Base-by-base conservation (phyloP, 2,888 invertebrate genomes). In the Lycaena phlaeas region DNA sequence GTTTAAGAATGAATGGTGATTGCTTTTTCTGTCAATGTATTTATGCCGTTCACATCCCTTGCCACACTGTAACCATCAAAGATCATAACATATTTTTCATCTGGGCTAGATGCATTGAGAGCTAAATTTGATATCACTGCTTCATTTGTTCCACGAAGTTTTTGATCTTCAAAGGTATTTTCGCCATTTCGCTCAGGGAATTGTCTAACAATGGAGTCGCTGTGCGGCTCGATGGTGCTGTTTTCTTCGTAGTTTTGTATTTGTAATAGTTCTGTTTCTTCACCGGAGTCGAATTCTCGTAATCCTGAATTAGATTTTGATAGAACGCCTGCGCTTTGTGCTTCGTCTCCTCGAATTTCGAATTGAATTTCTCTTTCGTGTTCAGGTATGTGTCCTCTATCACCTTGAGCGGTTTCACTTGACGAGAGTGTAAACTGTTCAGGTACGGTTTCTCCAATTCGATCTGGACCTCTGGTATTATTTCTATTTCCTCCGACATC, bases 41-140 rank as follows among this genome's bases (percentile, higher is more conserved):
- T 77, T 48, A 76, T 63, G 2, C 78, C 79, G 59, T 79, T 78
- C 45, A 71, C 77, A 49, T 76, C 68, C 51, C 78, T 71, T 3
- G 78, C 73, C 34, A 77, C 64, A 55, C 84, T 84, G 44, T 84
- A 84, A 4, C 84, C 82, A 56, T 81, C 84, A 53, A 70, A 69
- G 36, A 84, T 82, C 44, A 71, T 68, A 4, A 82, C 72, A 30
- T 68, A 57, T 26, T 65, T 65, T 31, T 60, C 61, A 31, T 55
- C 58, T 7, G 54, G 45, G 25, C 41, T 29, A 26, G 40, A 42
- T 18, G 40, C 36, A 14, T 44, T 48, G 4, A 40, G 25, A 27
- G 51, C 14, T 51, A 48, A 27, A 53, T 43, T 27, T 48, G 10
- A 11, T 14, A 54, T 69, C 50, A 75, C 43, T 70, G 67, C 54